A percentile compares a stretch with the other conserved stretches of the same genome.
Evolutionary conservation across 2,797 vertebrate genomes (phyloP).

Genomic region (Girardinus metallicus): DNA sequence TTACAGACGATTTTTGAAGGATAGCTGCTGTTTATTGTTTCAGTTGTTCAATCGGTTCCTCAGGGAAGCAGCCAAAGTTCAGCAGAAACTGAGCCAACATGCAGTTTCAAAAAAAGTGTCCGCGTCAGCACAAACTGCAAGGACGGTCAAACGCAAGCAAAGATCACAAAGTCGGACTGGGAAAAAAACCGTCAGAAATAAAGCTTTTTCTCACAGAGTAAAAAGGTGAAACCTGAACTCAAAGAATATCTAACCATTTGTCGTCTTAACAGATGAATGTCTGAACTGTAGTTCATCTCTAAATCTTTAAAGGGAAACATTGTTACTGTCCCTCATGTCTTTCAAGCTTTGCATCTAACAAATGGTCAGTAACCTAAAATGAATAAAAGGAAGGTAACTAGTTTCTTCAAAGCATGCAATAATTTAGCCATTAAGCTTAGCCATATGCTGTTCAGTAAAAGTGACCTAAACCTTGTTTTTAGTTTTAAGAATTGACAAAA

Average conservation of each 20-base stretch:
- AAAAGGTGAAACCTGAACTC: background rate
- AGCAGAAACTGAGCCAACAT: conserved; percentile 4
- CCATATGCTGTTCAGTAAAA: too few species aligned
- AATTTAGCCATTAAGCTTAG: background rate
- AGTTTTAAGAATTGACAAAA: too few species aligned
- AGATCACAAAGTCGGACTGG: background rate
- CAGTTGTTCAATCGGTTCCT: conserved; percentile 4
- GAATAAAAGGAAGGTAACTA: background rate
- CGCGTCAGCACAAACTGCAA: background rate
- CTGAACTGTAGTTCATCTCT: background rate
- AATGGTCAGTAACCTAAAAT: background rate
- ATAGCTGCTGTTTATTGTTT: conserved; percentile 6
- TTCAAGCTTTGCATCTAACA: background rate
- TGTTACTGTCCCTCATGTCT: background rate
- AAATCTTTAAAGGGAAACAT: background rate
- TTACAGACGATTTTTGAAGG: background rate
- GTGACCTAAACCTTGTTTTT: too few species aligned
- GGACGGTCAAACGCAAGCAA: background rate
- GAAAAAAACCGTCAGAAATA: background rate
- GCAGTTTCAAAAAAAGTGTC: conserved; percentile 1
- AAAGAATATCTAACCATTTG: background rate
- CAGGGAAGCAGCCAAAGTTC: conserved; percentile 9
- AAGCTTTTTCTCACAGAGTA: background rate
- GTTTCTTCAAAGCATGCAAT: background rate
- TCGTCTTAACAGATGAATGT: background rate